phyloP scores from a whole-genome alignment of 2,113 vertebrate genomes.

The Sorex fumeus region DNA sequence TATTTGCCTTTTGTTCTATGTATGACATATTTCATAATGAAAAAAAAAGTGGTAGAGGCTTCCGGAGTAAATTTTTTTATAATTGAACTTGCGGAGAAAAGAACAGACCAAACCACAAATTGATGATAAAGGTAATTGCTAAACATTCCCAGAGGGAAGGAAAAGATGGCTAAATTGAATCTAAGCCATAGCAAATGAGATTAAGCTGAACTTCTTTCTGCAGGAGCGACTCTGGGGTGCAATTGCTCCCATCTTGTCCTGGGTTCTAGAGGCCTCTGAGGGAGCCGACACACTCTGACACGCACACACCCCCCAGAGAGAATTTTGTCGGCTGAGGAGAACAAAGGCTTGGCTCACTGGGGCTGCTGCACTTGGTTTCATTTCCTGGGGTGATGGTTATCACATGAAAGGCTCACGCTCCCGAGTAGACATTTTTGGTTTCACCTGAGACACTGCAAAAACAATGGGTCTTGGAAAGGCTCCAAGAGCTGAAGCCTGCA shows the following conservation, averaged over 20 bases:
- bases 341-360: constrained; percentile 88
- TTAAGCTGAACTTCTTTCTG: constrained; percentile 78
- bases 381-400: constrained; percentile 91
- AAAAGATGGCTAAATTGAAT: constrained; percentile 80
- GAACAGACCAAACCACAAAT: constrained; percentile 78
- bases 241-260: constrained; percentile 74
- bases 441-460: constrained; percentile 91
- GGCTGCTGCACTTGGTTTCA: constrained; percentile 90
- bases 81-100: constrained; percentile 75
- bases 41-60: constrained; percentile 65
- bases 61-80: constrained; percentile 71
- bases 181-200: constrained; percentile 79
- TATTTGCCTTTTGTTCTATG: constrained; percentile 65
- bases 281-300: constrained; percentile 77
- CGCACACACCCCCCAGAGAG: constrained; percentile 73
- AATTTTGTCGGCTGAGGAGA: constrained; percentile 85
- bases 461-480: constrained; percentile 90
- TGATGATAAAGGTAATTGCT: constrained; percentile 83
- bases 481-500: constrained; percentile 88
- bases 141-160: constrained; percentile 70
- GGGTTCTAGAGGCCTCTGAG: constrained; percentile 78
- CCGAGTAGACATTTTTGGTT: constrained; percentile 90
- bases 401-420: constrained; percentile 89
- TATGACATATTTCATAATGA: constrained; percentile 68
- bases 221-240: constrained; percentile 79